These are phyloP conservation scores for Acrocephalus kingi DNA, from an alignment of 2,113 vertebrate species.

Conservation along the genomic window DNA sequence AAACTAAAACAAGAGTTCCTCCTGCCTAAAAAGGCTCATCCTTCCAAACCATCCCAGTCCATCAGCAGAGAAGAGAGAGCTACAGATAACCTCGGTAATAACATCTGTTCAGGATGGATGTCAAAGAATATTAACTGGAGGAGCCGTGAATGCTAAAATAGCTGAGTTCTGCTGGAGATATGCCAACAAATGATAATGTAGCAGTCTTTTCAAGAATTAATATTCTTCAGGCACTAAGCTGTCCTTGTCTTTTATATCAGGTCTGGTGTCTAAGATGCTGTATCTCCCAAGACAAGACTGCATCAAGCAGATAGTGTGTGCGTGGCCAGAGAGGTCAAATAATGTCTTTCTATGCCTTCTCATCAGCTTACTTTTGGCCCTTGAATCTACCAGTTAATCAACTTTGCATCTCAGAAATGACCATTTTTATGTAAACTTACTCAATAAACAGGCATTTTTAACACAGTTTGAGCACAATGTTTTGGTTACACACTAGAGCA, in stretches of 20 bases:
- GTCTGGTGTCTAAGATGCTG: not conserved
- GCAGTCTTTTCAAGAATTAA: conserved; percentile 36
- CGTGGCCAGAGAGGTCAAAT: not conserved
- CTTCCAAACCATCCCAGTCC: not conserved
- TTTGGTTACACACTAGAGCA: not conserved
- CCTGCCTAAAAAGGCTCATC: not conserved
- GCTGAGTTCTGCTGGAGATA: conserved; percentile 41
- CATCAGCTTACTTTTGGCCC: not conserved
- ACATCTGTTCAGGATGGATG: conserved; percentile 49
- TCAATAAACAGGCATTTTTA: not conserved
- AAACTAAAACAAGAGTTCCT: not conserved
- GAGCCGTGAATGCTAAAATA: conserved; percentile 30
- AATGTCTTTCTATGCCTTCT: not conserved
- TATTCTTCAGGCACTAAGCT: conserved; percentile 11
- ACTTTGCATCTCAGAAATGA: not conserved
- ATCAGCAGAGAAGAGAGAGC: conserved; percentile 9
- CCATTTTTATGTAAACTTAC: not conserved
- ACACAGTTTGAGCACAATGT: rapidly evolving
- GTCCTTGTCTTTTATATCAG: conserved; percentile 13
- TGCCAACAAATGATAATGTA: conserved; percentile 30
- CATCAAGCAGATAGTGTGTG: rapidly evolving
- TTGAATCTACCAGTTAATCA: not conserved
- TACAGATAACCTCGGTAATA: conserved; percentile 18
- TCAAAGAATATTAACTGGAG: conserved; percentile 44
- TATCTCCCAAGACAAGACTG: not conserved